phyloP scores from a whole-genome alignment of 2,797 vertebrate species.

The Picus viridis region DNA sequence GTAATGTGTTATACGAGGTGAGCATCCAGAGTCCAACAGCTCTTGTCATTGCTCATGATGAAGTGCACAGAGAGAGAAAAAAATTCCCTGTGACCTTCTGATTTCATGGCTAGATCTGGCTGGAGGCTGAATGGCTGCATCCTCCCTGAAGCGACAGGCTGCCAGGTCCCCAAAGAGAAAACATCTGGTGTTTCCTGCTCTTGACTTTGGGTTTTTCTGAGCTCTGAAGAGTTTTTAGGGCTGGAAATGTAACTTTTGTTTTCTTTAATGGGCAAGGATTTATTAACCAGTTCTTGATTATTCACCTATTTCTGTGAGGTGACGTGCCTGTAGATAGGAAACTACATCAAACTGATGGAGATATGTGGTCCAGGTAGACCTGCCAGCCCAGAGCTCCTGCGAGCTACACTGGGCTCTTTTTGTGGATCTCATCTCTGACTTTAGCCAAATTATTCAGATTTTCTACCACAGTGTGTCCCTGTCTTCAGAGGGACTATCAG shows the following conservation, averaged over 20 bases:
- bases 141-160: accelerated
- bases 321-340: neutral
- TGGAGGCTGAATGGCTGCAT: neutral
- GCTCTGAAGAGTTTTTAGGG: neutral
- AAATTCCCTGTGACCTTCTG: neutral
- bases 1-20: neutral
- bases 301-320: neutral
- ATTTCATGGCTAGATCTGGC: neutral
- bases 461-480: neutral
- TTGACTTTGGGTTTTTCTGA: neutral
- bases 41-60: neutral
- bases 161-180: neutral
- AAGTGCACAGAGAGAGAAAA: neutral
- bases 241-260: neutral
- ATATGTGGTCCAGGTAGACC: neutral
- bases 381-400: neutral
- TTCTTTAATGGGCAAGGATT: neutral
- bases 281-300: neutral
- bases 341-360: neutral
- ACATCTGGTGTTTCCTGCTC: neutral
- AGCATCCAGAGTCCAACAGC: neutral
- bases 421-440: neutral
- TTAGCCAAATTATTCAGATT: neutral
- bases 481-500: neutral
- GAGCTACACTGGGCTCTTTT: neutral